Evolutionary conservation across 2,113 vertebrate species (phyloP), one percentile per base, ranked within the genome.

Genomic region (Lophotis ruficrista): DNA sequence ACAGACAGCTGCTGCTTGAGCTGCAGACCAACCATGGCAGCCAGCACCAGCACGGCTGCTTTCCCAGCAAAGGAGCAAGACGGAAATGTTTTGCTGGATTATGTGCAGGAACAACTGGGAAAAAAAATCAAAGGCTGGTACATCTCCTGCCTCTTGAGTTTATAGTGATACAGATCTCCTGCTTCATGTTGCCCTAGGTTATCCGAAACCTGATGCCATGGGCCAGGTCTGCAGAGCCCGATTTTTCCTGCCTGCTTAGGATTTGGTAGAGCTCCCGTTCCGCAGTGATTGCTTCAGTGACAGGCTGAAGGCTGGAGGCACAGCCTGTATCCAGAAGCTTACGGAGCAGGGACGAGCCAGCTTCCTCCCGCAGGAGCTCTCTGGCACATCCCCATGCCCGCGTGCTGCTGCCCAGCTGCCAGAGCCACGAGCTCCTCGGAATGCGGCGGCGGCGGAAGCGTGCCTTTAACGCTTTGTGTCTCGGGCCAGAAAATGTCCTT

Each of bases 331-430:
- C 50, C 93, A 71, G 90, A 91, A 90, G 83, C 88, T 92, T 90
- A 78, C 68, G 50, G 64, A 7, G 38, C 76, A 20, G 18, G 80
- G 87, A 94, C 15, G 7, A 93, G 80, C 20, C 87, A 92, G 79
- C 54, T 96, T 95, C 94, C 96, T 96, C 94, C 95, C 53, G 0
- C n/a, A 30, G 95, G 93, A 95, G 83, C 77, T 89, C 66, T 72
- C 86, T 92, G 95, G 86, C 94, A 96, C 89, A 87, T 66, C 76
- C 87, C 78, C 58, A n/a, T 96, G 94, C 90, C 83, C 79, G 31
- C 38, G 69, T 25, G 77, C 83, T 56, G 81, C 94, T 95, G 95
- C 90, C 90, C 94, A 80, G 87, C 90, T 80, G 88, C 91, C 90
- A 92, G 85, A 88, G 75, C 68, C 47, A 56, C 0, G 1, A 47